A percentile compares a stretch with the other conserved stretches of the same genome.
Conservation (phyloP, 2,797 vertebrate species). For the Thunnus albacares region DNA sequence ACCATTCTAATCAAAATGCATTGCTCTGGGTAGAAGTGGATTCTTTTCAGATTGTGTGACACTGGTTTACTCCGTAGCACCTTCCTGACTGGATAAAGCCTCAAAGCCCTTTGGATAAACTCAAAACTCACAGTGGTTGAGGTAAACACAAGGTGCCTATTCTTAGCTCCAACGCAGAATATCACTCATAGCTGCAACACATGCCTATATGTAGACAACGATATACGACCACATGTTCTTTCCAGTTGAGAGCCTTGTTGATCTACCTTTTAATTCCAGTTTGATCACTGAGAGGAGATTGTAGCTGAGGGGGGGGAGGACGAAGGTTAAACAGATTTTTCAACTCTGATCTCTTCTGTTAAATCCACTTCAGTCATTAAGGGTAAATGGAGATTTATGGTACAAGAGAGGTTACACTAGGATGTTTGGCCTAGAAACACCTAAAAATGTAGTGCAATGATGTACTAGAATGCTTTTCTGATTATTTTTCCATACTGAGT, state of each 20-base stretch:
- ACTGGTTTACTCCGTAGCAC: background rate
- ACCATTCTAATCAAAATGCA: background rate
- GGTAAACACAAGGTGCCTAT: background rate
- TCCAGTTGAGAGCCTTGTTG: slow-evolving; percentile 20
- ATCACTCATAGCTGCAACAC: background rate
- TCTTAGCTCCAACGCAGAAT: background rate
- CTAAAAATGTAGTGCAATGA: background rate
- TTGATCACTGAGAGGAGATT: slow-evolving; percentile 43
- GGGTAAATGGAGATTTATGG: slow-evolving; percentile 29
- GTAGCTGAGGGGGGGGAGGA: slow-evolving; percentile 10
- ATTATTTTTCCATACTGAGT: slow-evolving; percentile 15
- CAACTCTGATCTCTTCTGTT: slow-evolving; percentile 50
- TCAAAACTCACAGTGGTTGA: background rate
- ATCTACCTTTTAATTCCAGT: slow-evolving; percentile 55
- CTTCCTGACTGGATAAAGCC: slow-evolving; percentile 22
- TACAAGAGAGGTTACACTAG: slow-evolving; percentile 5
- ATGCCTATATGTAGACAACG: background rate
- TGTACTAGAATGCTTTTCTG: background rate
- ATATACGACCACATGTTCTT: slow-evolving; percentile 28
- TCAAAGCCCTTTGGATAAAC: slow-evolving; percentile 16
- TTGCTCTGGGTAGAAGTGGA: background rate
- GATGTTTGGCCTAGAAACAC: slow-evolving; percentile 27
- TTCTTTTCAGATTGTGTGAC: background rate
- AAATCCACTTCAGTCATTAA: slow-evolving; percentile 56
- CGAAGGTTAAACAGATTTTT: slow-evolving; percentile 52